Evolutionary conservation across 2,888 invertebrate species (phyloP).

Genomic region (Nymphalis urticae): DNA sequence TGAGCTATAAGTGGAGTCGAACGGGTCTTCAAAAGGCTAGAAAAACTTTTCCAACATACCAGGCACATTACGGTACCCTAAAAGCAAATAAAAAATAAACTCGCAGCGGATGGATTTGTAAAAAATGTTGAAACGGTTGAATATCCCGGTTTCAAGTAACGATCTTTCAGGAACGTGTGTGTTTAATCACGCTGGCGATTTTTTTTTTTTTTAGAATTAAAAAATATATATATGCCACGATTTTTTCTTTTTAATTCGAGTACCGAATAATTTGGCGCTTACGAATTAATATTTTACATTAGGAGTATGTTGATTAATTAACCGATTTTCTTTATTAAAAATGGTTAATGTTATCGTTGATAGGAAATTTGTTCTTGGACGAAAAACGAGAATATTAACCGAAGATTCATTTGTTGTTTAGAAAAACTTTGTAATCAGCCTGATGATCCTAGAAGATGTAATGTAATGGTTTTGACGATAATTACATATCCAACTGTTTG

Average conservation of each 20-base stretch:
- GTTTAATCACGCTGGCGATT: conserved; percentile 38
- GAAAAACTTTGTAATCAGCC: no score
- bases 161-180: conserved; percentile 42
- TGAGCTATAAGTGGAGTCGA: no score
- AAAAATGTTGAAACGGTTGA: conserved; percentile 38
- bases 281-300: neutral
- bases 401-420: no score
- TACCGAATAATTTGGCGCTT: conserved; percentile 9
- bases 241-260: conserved; percentile 18
- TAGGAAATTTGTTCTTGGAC: no score
- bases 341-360: no score
- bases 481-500: no score
- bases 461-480: no score
- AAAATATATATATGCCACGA: conserved; percentile 11
- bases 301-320: neutral
- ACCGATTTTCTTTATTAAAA: neutral
- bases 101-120: conserved; percentile 29
- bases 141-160: conserved; percentile 41
- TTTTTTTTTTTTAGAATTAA: conserved; percentile 18
- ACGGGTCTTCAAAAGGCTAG: no score
- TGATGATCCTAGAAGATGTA: no score
- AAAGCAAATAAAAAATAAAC: conserved; percentile 35
- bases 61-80: conserved; percentile 29
- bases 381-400: no score
- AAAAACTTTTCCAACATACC: no score